Conservation (phyloP, 2,797 vertebrate genomes). For the Karalla daura region DNA sequence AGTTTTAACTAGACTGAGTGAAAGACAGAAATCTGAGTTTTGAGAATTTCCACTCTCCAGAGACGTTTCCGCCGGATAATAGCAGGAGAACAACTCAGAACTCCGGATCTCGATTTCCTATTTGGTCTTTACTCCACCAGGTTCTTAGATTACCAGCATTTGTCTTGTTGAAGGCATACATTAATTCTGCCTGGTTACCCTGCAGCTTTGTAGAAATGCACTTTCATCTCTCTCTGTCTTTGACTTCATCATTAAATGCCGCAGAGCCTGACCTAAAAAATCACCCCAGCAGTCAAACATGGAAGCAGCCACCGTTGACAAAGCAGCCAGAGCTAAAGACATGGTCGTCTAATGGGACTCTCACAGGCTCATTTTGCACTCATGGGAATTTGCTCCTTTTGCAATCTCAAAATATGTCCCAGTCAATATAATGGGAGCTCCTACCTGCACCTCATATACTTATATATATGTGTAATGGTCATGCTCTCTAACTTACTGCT, state of each 20-base stretch:
- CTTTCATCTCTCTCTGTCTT: constrained; percentile 27
- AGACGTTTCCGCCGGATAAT: constrained; percentile 18
- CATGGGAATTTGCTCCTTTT: not conserved
- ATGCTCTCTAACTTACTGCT: not conserved
- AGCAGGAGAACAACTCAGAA: not conserved
- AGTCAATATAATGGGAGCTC: constrained; percentile 2
- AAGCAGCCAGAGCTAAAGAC: constrained; percentile 1
- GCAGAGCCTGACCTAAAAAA: constrained; percentile 37
- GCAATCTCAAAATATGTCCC: constrained; percentile 10
- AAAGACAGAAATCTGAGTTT: not conserved
- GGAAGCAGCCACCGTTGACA: constrained; percentile 28
- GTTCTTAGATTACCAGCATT: constrained; percentile 29
- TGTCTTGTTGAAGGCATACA: constrained; percentile 35
- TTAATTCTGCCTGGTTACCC: constrained; percentile 29
- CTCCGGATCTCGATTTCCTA: not conserved
- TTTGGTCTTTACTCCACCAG: constrained; percentile 7
- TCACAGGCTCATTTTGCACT: constrained; percentile 19
- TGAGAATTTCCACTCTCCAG: constrained; percentile 5
- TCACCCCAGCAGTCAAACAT: constrained; percentile 29
- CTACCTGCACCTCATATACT: not conserved
- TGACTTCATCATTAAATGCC: constrained; percentile 45
- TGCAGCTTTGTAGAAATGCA: constrained; percentile 31
- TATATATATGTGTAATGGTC: not conserved
- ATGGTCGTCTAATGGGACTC: constrained; percentile 21
- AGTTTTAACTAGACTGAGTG: constrained; percentile 21